Evolutionary conservation across 2,113 vertebrate genomes (phyloP).

Genomic region (Hemicordylus capensis): DNA sequence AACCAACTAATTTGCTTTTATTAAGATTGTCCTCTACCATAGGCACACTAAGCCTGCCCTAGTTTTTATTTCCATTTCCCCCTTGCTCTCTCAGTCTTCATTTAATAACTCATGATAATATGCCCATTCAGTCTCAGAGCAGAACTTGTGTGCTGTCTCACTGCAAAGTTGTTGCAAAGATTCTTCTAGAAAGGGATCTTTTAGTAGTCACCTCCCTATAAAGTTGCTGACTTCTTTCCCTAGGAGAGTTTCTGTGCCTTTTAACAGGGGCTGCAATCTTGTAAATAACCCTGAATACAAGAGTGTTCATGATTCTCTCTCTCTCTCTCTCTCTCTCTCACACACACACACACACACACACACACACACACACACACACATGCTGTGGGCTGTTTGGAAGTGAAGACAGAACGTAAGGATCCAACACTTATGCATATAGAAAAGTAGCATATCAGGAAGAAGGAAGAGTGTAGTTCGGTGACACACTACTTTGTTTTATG

Average conservation of each 20-base stretch:
- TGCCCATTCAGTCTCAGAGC: constrained; percentile 53
- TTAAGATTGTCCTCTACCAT: constrained; percentile 19
- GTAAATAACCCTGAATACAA: not conserved
- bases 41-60: constrained; percentile 28
- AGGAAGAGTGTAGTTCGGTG: not conserved
- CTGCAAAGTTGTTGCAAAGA: constrained; percentile 17
- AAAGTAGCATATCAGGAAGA: not conserved
- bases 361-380: no score
- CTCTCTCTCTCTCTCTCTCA: no score
- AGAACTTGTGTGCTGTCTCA: constrained; percentile 54
- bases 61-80: constrained; percentile 43
- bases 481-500: not conserved
- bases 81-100: constrained; percentile 33
- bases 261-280: not conserved
- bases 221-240: not conserved
- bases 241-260: not conserved
- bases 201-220: not conserved
- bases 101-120: constrained; percentile 50
- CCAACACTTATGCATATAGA: not conserved
- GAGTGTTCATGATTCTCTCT: not conserved
- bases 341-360: not conserved
- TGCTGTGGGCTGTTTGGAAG: not conserved
- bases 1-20: constrained; percentile 36
- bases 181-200: not conserved
- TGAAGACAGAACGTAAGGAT: not conserved